These are phyloP conservation scores for Leptinotarsa peninsularis DNA, from an alignment of 2,888 invertebrate species.

Conservation along the genomic window DNA sequence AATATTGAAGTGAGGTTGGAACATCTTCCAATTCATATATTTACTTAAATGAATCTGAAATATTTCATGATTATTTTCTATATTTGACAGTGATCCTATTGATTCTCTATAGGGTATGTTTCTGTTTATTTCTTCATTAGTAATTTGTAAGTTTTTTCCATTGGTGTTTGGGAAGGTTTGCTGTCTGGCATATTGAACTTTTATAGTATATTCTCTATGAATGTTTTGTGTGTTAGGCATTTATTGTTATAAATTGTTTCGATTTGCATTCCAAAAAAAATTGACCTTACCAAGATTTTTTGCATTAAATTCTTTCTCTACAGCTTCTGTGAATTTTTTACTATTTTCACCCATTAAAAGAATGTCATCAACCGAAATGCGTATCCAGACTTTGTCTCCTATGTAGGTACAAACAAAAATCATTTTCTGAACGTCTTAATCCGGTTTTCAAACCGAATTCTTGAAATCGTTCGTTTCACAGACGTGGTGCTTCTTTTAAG, in stretches of 20 bases:
- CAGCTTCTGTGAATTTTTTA: conserved; percentile 8
- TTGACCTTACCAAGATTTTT: conserved; percentile 36
- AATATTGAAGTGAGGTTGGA: too few species aligned
- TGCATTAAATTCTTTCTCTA: conserved; percentile 34
- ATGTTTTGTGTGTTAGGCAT: conserved; percentile 23
- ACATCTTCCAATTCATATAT: too few species aligned
- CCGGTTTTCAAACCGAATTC: conserved; percentile 36
- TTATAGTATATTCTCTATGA: conserved; percentile 35
- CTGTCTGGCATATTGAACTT: conserved; percentile 43
- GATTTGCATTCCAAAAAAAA: conserved; percentile 35
- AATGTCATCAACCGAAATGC: conserved; percentile 19
- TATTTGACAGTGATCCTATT: conserved; percentile 27
- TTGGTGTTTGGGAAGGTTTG: conserved; percentile 39
- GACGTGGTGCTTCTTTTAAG: conserved; percentile 36
- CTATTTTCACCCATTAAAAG: not conserved
- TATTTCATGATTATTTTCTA: too few species aligned
- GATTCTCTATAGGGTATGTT: conserved; percentile 41
- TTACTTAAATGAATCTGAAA: too few species aligned
- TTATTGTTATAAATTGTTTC: conserved; percentile 5
- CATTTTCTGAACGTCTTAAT: conserved; percentile 33
- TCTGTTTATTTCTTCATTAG: conserved; percentile 19
- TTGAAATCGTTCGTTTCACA: conserved; percentile 38
- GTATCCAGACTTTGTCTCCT: conserved; percentile 11
- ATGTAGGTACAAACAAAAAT: conserved; percentile 34
- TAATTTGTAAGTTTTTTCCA: conserved; percentile 42